phyloP scores from a whole-genome alignment of 2,113 vertebrate species.

The Manacus vitellinus region DNA sequence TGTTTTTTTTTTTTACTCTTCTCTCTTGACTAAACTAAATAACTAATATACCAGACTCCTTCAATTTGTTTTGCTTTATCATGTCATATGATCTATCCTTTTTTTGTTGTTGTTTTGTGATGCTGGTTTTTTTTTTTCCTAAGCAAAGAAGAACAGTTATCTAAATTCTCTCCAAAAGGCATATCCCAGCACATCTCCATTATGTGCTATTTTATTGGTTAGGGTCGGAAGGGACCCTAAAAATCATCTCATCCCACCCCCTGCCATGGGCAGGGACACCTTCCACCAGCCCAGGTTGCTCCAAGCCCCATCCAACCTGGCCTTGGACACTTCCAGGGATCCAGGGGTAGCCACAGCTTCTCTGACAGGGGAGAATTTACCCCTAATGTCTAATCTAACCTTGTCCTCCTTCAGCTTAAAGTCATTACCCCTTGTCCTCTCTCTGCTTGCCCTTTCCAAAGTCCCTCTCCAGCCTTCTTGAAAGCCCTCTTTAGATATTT shows the following conservation, averaged over 20 bases:
- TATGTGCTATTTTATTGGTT: background rate
- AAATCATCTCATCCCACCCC: background rate
- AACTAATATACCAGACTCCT: background rate
- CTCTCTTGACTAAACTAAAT: background rate
- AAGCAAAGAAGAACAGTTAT: background rate
- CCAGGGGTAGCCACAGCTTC: background rate
- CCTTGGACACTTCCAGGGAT: background rate
- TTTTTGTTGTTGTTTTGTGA: background rate
- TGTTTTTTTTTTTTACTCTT: background rate
- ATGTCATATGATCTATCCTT: background rate
- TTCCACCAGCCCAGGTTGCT: fast-evolving
- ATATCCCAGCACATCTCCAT: background rate
- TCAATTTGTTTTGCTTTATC: background rate
- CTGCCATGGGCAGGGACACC: background rate
- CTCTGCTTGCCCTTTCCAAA: background rate
- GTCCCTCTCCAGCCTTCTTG: background rate
- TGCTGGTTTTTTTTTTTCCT: background rate
- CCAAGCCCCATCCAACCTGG: fast-evolving
- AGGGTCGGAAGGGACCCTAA: background rate
- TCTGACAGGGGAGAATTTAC: background rate
- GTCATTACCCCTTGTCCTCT: background rate
- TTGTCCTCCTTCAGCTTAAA: background rate
- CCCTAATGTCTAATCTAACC: background rate
- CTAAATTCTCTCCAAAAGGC: background rate
- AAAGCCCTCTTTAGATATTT: background rate